Conservation (phyloP, 2,797 vertebrate species). For the Chelon auratus region DNA sequence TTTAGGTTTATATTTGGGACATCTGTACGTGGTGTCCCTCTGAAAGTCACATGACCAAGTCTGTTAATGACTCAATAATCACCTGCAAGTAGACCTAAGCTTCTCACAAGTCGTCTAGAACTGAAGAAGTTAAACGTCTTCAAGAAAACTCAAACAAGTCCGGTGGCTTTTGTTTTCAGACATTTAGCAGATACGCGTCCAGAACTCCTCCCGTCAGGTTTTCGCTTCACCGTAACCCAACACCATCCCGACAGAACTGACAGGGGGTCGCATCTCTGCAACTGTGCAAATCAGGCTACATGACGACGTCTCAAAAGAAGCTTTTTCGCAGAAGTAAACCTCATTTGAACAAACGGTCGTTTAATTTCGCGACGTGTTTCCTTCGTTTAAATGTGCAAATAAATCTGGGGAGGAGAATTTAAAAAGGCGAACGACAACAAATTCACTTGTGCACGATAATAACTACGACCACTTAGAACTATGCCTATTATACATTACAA, state of each 20-base stretch:
- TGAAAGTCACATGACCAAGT: too few species aligned
- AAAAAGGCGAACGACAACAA: conserved; percentile 71
- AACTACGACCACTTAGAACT: conserved; percentile 78
- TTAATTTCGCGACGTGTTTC: conserved; percentile 16
- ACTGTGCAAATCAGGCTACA: conserved; percentile 71
- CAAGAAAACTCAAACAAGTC: too few species aligned
- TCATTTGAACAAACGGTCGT: conserved; percentile 38
- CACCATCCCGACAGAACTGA: conserved; percentile 36
- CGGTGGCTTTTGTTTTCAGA: too few species aligned
- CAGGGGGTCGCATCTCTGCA: conserved; percentile 49
- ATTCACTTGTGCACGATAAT: conserved; percentile 78
- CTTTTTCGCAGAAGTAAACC: conserved; percentile 41
- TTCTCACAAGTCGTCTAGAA: too few species aligned
- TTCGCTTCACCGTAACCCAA: conserved; percentile 33
- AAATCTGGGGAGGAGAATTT: conserved; percentile 61
- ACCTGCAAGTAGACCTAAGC: too few species aligned
- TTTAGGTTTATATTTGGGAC: too few species aligned
- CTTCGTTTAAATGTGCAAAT: conserved; percentile 74
- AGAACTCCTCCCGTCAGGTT: conserved; percentile 3
- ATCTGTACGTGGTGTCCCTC: too few species aligned
- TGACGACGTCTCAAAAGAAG: conserved; percentile 33
- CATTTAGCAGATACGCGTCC: conserved; percentile 14
- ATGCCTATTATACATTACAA: conserved; percentile 79
- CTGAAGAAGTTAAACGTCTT: too few species aligned
- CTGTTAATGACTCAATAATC: too few species aligned